Base-by-base conservation (phyloP, 2,797 vertebrate species). In the Scolopax rusticola region DNA sequence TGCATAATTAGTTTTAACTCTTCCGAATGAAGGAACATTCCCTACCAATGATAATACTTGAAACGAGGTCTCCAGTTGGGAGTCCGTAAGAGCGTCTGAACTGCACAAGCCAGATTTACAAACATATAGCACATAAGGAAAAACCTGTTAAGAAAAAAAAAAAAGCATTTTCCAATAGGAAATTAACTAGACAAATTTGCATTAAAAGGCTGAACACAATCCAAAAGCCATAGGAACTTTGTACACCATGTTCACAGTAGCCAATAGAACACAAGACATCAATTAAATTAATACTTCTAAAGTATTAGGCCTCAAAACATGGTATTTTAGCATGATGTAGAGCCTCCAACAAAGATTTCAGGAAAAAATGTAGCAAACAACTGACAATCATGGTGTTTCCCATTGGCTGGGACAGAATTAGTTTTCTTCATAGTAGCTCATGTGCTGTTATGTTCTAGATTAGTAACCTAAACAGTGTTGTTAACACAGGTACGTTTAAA, bases 81-180 rank as follows among this genome's bases (percentile, higher is more conserved):
- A 0, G 99, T 99, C 45, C 99, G 98, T 74, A 99, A 96, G 70
- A 99, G 98, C 0, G 99, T 99, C 97, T 99, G 99, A 53, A 99
- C 97, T 0, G 99, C 99, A 48, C 99, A 99, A 48, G 99, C 99
- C 98, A 99, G 95, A 97, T 99, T 99, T 81, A 99, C 99, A 84
- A 99, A 99, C 97, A 99, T 96, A 97, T 99, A 99, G 96, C 99
- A 99, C 99, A 99, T 99, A 90, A 99, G 98, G 96, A 99, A 99
- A 97, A 99, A 99, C 99, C 99, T 99, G 97, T 40, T 51, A 40
- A 59, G 6, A 53, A 18, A 43, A 56, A 43, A 43, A 43, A 43
- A 15, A 23, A 69, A 68, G 1, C 27, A 70, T 74, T 93, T 94
- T 68, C 65, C 32, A 86, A 30, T 18, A 64, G n/a, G 20, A 90